Evolutionary conservation across 2,797 vertebrate genomes (phyloP).

Genomic region (Babyrousa celebensis): DNA sequence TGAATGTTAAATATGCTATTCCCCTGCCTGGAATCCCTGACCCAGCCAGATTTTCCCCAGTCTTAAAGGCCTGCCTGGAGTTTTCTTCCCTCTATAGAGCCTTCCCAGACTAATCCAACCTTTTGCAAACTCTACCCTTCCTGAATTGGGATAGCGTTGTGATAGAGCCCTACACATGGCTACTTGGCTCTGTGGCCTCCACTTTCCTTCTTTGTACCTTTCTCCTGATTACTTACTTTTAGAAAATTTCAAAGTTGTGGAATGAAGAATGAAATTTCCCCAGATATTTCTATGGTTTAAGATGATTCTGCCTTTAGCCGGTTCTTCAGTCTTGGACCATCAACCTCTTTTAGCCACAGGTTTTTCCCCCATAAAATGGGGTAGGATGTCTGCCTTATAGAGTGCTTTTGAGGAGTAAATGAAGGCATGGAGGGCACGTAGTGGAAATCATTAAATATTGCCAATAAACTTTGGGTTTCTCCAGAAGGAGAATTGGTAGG

Average conservation of each 20-base stretch:
- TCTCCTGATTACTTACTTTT: background rate
- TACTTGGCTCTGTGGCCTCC: background rate
- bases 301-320: background rate
- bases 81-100: background rate
- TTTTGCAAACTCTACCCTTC: background rate
- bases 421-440: background rate
- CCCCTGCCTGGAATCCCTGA: background rate
- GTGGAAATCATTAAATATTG: background rate
- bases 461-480: background rate
- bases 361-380: background rate
- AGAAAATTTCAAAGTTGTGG: background rate
- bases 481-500: background rate
- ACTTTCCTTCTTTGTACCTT: background rate
- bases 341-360: background rate
- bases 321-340: background rate
- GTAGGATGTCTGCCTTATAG: background rate
- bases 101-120: background rate
- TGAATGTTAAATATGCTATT: background rate
- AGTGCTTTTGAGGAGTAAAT: background rate
- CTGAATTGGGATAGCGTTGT: background rate
- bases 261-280: background rate
- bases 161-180: background rate
- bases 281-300: background rate
- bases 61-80: background rate
- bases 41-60: background rate